phyloP scores from a whole-genome alignment of 2,888 invertebrate genomes.

The Hyles lineata region DNA sequence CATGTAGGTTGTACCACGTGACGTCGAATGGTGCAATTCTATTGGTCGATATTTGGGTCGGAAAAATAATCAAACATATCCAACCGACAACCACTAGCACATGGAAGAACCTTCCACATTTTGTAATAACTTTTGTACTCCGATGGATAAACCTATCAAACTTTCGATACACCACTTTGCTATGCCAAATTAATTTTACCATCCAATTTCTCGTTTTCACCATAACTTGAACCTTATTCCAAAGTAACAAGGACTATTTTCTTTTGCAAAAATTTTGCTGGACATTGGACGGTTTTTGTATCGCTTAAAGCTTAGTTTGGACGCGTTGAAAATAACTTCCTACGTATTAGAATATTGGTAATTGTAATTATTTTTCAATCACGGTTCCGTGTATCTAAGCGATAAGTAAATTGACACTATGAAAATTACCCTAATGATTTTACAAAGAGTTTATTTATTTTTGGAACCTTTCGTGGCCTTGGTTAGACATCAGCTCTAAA shows the following conservation, averaged over 20 bases:
- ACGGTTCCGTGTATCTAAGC: not conserved
- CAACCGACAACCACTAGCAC: not conserved
- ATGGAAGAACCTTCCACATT: conserved; percentile 15
- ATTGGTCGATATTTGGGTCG: too few relatives aligned
- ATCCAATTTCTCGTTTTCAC: too few relatives aligned
- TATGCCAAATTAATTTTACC: not conserved
- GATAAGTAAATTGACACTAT: too few relatives aligned
- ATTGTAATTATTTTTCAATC: conserved; percentile 23
- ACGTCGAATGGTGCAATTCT: too few relatives aligned
- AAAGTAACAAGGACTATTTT: not conserved
- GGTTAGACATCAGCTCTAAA: too few relatives aligned
- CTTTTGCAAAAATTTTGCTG: not conserved
- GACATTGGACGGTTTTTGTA: not conserved
- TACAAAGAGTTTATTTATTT: too few relatives aligned
- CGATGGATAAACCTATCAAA: conserved; percentile 31
- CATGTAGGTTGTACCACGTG: too few relatives aligned
- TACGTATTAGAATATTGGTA: conserved; percentile 14
- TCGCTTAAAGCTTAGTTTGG: conserved; percentile 4
- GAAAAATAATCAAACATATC: not conserved
- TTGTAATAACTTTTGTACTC: conserved; percentile 28
- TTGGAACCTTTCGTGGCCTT: too few relatives aligned
- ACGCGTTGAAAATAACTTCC: conserved; percentile 12
- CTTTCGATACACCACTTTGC: conserved; percentile 28
- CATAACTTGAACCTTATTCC: not conserved
- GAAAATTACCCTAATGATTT: too few relatives aligned